These are phyloP conservation scores for Rambutsinella grinnellia DNA, from an alignment of 2,888 invertebrate species.

Conservation along the genomic window DNA sequence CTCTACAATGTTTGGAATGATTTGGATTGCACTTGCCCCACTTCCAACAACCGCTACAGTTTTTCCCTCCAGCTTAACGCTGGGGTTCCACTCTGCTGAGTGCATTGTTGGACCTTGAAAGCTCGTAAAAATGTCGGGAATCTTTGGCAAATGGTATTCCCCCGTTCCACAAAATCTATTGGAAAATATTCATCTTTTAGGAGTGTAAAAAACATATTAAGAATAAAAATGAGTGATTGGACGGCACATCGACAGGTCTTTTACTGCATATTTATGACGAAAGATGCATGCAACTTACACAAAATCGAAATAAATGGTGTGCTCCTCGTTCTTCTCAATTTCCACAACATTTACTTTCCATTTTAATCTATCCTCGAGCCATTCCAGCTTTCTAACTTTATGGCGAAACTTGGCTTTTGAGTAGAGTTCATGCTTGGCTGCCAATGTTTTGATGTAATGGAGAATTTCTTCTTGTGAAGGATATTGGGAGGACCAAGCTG, in stretches of 20 bases:
- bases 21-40: constrained; percentile 57
- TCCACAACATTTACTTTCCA: constrained; percentile 36
- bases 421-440: constrained; percentile 46
- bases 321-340: not conserved
- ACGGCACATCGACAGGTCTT: not conserved
- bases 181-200: not conserved
- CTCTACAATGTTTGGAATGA: constrained; percentile 47
- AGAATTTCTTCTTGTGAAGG: constrained; percentile 45
- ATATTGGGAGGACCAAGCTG: constrained; percentile 48
- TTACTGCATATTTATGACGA: not conserved
- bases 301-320: constrained; percentile 17
- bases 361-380: constrained; percentile 37
- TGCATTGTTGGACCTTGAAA: constrained; percentile 58
- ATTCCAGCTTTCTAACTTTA: constrained; percentile 34
- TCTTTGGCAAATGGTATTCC: constrained; percentile 34
- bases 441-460: constrained; percentile 32
- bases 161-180: constrained; percentile 32
- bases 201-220: not conserved
- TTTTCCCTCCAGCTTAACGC: constrained; percentile 37
- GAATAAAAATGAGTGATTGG: not conserved
- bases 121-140: constrained; percentile 42
- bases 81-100: constrained; percentile 53
- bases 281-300: constrained; percentile 16
- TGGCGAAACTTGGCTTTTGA: constrained; percentile 40
- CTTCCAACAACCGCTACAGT: constrained; percentile 56